Conservation (phyloP, 1,140 invertebrate species). For the Euglossa dilemma region DNA sequence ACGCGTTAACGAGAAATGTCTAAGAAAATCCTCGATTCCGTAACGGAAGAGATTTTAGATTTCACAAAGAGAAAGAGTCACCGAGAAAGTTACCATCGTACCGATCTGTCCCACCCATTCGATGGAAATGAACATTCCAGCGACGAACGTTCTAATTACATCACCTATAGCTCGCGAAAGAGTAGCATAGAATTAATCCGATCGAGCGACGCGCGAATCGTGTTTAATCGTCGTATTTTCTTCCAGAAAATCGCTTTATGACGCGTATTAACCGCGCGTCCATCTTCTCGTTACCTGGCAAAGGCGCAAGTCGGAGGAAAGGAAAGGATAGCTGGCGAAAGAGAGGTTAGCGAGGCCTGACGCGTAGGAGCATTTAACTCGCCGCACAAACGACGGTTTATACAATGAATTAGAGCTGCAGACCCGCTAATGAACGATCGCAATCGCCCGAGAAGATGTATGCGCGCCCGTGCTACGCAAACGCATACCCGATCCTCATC, state of each 20-base stretch:
- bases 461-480: background rate
- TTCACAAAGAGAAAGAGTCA: too few relatives aligned
- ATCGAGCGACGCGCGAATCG: too few relatives aligned
- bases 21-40: too few relatives aligned
- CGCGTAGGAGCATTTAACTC: background rate
- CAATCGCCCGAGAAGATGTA: conserved; percentile 13
- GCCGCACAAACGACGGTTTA: conserved; percentile 29
- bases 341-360: background rate
- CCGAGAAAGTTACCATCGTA: too few relatives aligned
- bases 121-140: too few relatives aligned
- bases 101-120: too few relatives aligned
- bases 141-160: too few relatives aligned
- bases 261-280: background rate
- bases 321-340: background rate
- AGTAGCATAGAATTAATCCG: too few relatives aligned
- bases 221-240: background rate
- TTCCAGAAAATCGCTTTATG: background rate
- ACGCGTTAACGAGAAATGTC: too few relatives aligned
- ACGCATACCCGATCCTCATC: conserved; percentile 24
- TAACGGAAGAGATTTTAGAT: too few relatives aligned
- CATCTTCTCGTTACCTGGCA: background rate
- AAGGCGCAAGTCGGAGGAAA: background rate
- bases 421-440: conserved; percentile 37
- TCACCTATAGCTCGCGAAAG: too few relatives aligned
- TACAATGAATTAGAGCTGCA: conserved; percentile 31